These are phyloP conservation scores for Phalacrocorax pelagicus DNA, from an alignment of 2,113 vertebrate species.

Conservation along the genomic window DNA sequence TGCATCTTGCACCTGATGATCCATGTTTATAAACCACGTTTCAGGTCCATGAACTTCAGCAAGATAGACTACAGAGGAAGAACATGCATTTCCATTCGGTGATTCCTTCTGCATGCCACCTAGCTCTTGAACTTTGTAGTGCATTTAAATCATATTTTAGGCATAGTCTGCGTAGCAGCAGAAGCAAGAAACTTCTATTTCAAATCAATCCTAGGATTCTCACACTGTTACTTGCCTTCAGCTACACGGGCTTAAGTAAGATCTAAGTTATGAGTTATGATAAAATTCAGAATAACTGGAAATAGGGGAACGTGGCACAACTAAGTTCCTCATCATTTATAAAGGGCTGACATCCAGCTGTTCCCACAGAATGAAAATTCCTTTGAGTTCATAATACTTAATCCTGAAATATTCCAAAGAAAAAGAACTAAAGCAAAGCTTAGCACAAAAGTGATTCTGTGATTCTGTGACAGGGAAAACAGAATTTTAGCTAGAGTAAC, in stretches of 20 bases:
- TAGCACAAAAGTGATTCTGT: not conserved
- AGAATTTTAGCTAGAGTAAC: not conserved
- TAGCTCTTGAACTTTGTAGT: not conserved
- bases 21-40: not conserved
- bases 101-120: not conserved
- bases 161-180: not conserved
- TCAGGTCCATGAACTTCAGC: not conserved
- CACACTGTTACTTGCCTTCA: not conserved
- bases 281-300: not conserved
- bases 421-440: not conserved
- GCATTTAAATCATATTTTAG: not conserved
- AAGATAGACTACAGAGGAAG: not conserved
- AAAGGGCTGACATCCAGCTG: not conserved
- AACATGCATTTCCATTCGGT: fast-evolving
- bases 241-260: not conserved
- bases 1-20: not conserved
- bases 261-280: not conserved
- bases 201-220: not conserved
- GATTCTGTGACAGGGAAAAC: not conserved
- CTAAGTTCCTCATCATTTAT: not conserved
- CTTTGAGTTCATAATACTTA: not conserved
- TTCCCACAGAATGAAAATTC: not conserved
- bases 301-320: not conserved
- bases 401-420: not conserved
- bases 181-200: not conserved